phyloP scores from a whole-genome alignment of 2,113 vertebrate genomes.

The Myrmecobius fasciatus region DNA sequence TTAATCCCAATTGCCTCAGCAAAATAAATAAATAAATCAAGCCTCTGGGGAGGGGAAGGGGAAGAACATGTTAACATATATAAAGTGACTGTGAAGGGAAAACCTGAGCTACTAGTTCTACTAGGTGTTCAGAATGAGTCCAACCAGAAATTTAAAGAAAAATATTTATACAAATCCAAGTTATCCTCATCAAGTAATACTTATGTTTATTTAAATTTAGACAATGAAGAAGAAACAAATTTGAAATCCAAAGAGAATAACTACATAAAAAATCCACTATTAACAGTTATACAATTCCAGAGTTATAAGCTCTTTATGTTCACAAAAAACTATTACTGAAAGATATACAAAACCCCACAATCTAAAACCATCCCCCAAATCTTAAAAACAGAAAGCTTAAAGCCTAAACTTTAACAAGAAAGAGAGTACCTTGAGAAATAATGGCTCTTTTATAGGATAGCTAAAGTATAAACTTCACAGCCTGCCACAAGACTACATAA shows the following conservation, averaged over 20 bases:
- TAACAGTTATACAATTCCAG: conserved; percentile 48
- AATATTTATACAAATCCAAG: conserved; percentile 21
- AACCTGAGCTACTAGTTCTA: conserved; percentile 31
- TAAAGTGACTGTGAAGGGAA: conserved; percentile 42
- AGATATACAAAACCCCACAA: conserved; percentile 26
- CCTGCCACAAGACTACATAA: conserved; percentile 25
- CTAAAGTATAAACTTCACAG: conserved; percentile 12
- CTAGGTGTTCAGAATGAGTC: conserved; percentile 30
- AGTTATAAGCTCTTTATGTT: conserved; percentile 36
- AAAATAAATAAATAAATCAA: too few relatives aligned
- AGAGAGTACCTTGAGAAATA: conserved; percentile 35
- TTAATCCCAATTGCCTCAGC: too few relatives aligned
- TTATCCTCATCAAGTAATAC: conserved; percentile 50
- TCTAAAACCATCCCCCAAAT: conserved; percentile 46
- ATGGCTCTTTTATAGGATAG: conserved; percentile 39
- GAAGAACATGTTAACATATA: conserved; percentile 23
- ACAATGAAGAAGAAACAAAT: conserved; percentile 59
- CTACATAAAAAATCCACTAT: conserved; percentile 50
- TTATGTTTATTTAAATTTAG: conserved; percentile 46
- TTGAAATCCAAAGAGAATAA: conserved; percentile 63
- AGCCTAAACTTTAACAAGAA: conserved; percentile 55
- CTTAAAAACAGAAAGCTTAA: conserved; percentile 63
- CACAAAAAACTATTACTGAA: conserved; percentile 48
- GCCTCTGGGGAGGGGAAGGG: conserved; percentile 18
- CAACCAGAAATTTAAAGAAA: conserved; percentile 50